Percentiles rank a stretch among this genome's conserved stretches.
Evolutionary conservation across 1,140 invertebrate genomes (phyloP).

Genomic region (Cecropterus lyciades): DNA sequence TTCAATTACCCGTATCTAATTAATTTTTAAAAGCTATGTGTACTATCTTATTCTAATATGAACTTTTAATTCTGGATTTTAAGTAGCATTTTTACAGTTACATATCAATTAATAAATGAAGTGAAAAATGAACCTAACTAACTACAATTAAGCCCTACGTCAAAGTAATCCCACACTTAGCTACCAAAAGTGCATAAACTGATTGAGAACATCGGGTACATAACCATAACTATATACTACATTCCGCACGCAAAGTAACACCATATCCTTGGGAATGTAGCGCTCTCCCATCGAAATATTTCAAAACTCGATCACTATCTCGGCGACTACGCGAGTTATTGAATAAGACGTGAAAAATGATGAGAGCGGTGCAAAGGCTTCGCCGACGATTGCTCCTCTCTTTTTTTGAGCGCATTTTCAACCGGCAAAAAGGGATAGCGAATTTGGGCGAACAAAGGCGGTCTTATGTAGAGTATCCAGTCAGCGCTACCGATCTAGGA

Average conservation of each 20-base stretch:
- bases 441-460: slow-evolving; percentile 77
- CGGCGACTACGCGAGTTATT: slow-evolving; percentile 78
- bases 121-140: no score
- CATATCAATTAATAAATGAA: no score
- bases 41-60: no score
- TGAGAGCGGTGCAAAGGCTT: slow-evolving; percentile 71
- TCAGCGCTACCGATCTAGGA: background rate
- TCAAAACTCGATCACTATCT: slow-evolving; percentile 81
- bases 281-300: slow-evolving; percentile 79
- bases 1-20: no score
- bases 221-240: slow-evolving; percentile 59
- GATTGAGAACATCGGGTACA: slow-evolving; percentile 36
- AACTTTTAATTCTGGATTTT: no score
- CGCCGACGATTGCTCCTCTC: slow-evolving; percentile 67
- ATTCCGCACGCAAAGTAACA: slow-evolving; percentile 82
- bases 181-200: slow-evolving; percentile 17
- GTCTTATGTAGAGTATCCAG: slow-evolving; percentile 41
- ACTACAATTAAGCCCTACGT: background rate
- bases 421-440: slow-evolving; percentile 66
- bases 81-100: no score
- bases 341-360: slow-evolving; percentile 83
- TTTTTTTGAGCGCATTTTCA: slow-evolving; percentile 52
- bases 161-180: background rate
- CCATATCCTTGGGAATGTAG: slow-evolving; percentile 82
- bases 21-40: no score